Conservation (phyloP, 2,888 invertebrate species). For the Sinhomidia bicolor region DNA sequence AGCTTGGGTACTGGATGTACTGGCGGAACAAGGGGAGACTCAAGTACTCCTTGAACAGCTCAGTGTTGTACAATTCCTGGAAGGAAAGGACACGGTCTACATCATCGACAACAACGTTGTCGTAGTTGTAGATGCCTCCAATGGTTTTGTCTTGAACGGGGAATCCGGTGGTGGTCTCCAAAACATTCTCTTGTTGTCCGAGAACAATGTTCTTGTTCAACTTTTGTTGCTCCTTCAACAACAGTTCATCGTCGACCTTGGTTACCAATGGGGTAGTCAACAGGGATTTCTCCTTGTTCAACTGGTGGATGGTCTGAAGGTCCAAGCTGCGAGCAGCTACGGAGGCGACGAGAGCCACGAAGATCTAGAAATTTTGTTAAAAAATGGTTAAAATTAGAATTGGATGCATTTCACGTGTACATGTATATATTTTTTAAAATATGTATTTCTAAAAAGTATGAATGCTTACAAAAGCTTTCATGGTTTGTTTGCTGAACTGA, state of each 20-base stretch:
- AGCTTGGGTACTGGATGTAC: conserved; percentile 64
- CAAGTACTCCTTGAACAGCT: conserved; percentile 62
- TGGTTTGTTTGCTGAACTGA: conserved; percentile 49
- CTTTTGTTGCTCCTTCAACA: conserved; percentile 63
- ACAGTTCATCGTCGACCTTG: not conserved
- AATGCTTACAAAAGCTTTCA: conserved; percentile 69
- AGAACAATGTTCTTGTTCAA: conserved; percentile 38
- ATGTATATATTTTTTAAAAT: too few species aligned
- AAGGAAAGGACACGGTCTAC: conserved; percentile 51
- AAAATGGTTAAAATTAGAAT: not conserved
- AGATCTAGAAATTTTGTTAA: conserved; percentile 49
- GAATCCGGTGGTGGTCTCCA: not conserved
- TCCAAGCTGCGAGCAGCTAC: conserved; percentile 59
- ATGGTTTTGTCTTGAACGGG: conserved; percentile 38
- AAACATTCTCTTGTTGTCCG: not conserved
- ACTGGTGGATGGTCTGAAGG: conserved; percentile 41
- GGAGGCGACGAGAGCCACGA: conserved; percentile 63
- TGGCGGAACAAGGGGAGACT: conserved; percentile 70
- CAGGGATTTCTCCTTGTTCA: conserved; percentile 57
- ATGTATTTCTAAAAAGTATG: not conserved
- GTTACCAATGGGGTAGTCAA: conserved; percentile 32
- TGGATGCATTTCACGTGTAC: conserved; percentile 14
- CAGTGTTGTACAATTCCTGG: conserved; percentile 55
- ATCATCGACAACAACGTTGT: conserved; percentile 26
- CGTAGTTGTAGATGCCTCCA: conserved; percentile 24